These are phyloP conservation scores for Rhea pennata DNA, from an alignment of 2,113 vertebrate species.

Conservation along the genomic window DNA sequence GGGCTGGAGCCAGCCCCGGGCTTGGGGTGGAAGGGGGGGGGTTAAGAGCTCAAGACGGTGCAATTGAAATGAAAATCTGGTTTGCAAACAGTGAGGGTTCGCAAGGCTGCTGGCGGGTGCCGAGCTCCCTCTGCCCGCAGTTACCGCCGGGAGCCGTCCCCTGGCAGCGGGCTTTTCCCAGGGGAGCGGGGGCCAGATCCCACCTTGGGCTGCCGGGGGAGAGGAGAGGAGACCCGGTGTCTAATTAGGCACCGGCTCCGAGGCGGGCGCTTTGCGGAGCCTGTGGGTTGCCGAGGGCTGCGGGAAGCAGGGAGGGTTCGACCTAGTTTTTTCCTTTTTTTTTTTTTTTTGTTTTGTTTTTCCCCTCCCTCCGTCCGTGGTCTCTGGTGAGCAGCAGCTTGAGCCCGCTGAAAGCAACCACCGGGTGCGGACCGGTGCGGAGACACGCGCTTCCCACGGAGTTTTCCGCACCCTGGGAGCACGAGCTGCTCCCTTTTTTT, in stretches of 20 bases:
- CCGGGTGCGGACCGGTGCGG: too few relatives aligned
- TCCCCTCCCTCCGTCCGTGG: neutral
- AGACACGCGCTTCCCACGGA: too few relatives aligned
- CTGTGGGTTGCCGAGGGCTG: neutral
- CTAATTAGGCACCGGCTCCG: neutral
- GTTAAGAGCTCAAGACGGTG: neutral
- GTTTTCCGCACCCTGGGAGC: too few relatives aligned
- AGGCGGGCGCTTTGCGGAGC: neutral
- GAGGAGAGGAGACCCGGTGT: neutral
- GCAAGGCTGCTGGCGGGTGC: too few relatives aligned
- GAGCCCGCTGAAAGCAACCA: neutral
- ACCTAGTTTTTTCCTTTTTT: neutral
- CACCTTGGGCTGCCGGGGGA: too few relatives aligned
- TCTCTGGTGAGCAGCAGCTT: accelerated
- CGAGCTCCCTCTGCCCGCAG: too few relatives aligned
- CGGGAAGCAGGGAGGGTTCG: neutral
- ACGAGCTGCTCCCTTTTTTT: too few relatives aligned
- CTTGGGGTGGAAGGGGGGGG: neutral
- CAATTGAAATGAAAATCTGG: conserved; percentile 37
- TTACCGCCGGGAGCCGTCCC: too few relatives aligned
- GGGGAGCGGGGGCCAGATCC: too few relatives aligned
- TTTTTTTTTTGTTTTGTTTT: neutral
- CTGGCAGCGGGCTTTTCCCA: too few relatives aligned
- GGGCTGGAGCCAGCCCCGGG: neutral
- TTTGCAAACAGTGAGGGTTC: neutral